Evolutionary conservation across 2,797 vertebrate species (phyloP).

Genomic region (Tadarida brasiliensis): DNA sequence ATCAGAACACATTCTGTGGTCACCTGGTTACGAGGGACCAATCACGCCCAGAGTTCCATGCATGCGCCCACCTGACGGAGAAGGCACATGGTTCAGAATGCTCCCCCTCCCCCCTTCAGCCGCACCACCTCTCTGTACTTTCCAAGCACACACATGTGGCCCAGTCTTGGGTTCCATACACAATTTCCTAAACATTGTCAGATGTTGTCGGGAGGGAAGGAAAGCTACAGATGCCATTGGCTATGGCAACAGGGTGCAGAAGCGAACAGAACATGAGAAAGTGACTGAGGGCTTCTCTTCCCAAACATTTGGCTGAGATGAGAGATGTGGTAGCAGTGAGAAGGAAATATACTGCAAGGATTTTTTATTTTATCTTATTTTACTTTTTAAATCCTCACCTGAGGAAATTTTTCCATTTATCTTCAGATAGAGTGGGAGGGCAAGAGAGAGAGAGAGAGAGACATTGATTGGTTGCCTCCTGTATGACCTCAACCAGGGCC

Average conservation of each 20-base stretch:
- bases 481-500: too few relatives aligned
- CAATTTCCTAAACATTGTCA: neutral
- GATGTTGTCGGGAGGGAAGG: neutral
- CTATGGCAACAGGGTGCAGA: neutral
- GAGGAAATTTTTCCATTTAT: too few relatives aligned
- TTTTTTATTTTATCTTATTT: too few relatives aligned
- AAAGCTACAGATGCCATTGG: neutral
- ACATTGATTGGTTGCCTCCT: too few relatives aligned
- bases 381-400: too few relatives aligned
- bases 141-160: neutral
- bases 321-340: neutral
- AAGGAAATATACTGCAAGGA: neutral
- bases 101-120: too few relatives aligned
- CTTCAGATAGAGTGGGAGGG: too few relatives aligned
- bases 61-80: constrained; percentile 7
- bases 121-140: fast-evolving
- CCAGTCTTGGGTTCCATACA: neutral
- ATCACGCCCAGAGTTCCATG: neutral
- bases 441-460: too few relatives aligned
- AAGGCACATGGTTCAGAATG: constrained; percentile 47
- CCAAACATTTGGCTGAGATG: neutral
- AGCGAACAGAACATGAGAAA: neutral
- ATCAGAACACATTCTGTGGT: constrained; percentile 51
- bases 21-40: constrained; percentile 72
- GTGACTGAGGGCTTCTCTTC: neutral